Base-by-base conservation (phyloP, 2,888 invertebrate species). In the Cyaniris semiargus region DNA sequence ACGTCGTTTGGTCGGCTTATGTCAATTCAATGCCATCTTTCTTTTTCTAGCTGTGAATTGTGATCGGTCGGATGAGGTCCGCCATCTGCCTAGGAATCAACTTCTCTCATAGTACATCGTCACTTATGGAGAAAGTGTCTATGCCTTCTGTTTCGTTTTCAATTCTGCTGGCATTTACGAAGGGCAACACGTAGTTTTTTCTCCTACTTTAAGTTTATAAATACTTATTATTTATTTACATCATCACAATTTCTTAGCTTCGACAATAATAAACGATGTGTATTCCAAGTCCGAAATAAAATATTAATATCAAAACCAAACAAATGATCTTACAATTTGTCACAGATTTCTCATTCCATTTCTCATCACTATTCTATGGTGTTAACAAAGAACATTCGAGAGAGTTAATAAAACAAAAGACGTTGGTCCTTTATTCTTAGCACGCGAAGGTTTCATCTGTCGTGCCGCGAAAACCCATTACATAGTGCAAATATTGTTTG, bases 401-500 rank as follows among this genome's bases (percentile, higher is more conserved):
- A 15, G 44, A 44, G 72, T 48, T 72, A 72, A 38, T 72, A 23
- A 48, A 72, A 72, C 48, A 72, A 72, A 71, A 44, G 71, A 71
- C 31, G 31, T 18, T 56, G 38, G 31, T 76, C 31, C 70, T 53
- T 71, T 76, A 34, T 76, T 56, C 71, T 34, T 48, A 71, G 71
- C 71, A 76, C 76, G 70, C 70, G 53, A 71, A 71, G 70, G 58
- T 58, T 60, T 60, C 70, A 76, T 78, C 71, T 72, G 70, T 58
- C 70, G 38, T n/a, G 48, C 23, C 44, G 71, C 70, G 70, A 76
- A 79, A 79, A 77, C 66, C 80, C 78, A 80, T 80, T 80, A 80
- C 78, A 75, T 76, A 75, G 70, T n/a, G 79, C 75, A 80, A 80
- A 81, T 82, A 80, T 80, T 79, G 80, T 80, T 80, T 77, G 80